These are phyloP conservation scores for Strix aluco DNA, from an alignment of 2,113 vertebrate genomes.

Conservation along the genomic window DNA sequence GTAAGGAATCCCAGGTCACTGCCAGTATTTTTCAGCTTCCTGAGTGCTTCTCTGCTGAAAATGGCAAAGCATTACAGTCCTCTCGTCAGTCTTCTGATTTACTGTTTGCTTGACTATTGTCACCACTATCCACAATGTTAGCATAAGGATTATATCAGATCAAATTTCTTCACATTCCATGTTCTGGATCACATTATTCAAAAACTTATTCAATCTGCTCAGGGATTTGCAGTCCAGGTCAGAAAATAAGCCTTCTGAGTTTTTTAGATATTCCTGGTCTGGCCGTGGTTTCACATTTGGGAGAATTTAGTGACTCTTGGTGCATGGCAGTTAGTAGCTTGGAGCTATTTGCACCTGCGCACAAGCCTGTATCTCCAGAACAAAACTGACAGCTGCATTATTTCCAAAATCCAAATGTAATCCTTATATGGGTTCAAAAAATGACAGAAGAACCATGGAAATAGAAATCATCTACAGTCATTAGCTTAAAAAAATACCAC, in stretches of 20 bases:
- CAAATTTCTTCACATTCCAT: not conserved
- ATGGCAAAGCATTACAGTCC: not conserved
- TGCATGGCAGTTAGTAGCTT: not conserved
- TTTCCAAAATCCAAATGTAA: not conserved
- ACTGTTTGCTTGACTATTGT: not conserved
- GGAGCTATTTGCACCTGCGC: not conserved
- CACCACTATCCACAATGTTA: not conserved
- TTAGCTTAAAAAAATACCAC: not conserved
- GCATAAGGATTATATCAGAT: not conserved
- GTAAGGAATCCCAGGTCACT: not conserved
- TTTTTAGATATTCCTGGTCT: not conserved
- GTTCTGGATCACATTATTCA: not conserved
- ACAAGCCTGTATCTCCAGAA: not conserved
- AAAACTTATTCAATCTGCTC: not conserved
- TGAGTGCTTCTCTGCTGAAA: not conserved
- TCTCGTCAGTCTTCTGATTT: not conserved
- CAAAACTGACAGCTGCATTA: not conserved
- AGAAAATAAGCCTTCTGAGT: not conserved
- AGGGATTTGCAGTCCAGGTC: not conserved
- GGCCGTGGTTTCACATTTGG: not conserved
- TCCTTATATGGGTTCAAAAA: not conserved
- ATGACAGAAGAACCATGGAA: not conserved
- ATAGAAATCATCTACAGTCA: not conserved
- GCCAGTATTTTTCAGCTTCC: not conserved
- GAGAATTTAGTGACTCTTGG: not conserved